A percentile compares a stretch with the other conserved stretches of the same genome.
These are phyloP conservation scores for Xenopus laevis DNA, from an alignment of 2,113 vertebrate genomes.

Conservation along the genomic window DNA sequence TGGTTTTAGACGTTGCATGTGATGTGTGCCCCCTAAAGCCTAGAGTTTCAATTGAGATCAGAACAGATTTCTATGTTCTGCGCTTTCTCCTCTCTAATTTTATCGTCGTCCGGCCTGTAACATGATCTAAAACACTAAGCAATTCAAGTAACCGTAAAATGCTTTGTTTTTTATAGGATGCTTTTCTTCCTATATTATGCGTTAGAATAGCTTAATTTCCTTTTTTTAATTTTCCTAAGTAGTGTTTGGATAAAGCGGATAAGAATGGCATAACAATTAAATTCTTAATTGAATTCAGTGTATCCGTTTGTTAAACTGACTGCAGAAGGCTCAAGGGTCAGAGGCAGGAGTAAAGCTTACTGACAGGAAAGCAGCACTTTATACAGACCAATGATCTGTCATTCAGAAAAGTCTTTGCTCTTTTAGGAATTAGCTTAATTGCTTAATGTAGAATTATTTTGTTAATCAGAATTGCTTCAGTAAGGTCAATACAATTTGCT, in stretches of 20 bases:
- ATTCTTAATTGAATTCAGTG: conserved; percentile 18
- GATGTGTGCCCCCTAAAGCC: no score
- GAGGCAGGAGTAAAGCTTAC: neutral
- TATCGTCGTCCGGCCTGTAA: no score
- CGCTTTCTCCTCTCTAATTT: no score
- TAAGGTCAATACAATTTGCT: conserved; percentile 25
- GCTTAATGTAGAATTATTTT: conserved; percentile 8
- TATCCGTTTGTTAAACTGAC: conserved; percentile 25
- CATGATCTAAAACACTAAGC: no score
- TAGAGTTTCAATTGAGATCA: no score
- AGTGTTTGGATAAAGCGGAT: neutral
- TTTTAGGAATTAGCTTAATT: conserved; percentile 12
- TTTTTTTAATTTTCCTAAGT: neutral
- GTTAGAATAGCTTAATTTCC: no score
- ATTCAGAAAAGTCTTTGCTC: conserved; percentile 8
- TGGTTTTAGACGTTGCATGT: no score
- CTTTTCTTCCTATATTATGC: no score
- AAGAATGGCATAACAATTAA: conserved; percentile 19
- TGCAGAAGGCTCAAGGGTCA: conserved; percentile 20
- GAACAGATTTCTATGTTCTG: no score
- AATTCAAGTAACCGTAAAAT: no score
- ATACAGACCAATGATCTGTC: conserved; percentile 1
- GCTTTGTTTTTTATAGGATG: no score
- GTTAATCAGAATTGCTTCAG: conserved; percentile 16
- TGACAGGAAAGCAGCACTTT: neutral